Evolutionary conservation across 2,797 vertebrate genomes (phyloP), one percentile per base, ranked within the genome.

Genomic region (Dicrostonyx torquatus): DNA sequence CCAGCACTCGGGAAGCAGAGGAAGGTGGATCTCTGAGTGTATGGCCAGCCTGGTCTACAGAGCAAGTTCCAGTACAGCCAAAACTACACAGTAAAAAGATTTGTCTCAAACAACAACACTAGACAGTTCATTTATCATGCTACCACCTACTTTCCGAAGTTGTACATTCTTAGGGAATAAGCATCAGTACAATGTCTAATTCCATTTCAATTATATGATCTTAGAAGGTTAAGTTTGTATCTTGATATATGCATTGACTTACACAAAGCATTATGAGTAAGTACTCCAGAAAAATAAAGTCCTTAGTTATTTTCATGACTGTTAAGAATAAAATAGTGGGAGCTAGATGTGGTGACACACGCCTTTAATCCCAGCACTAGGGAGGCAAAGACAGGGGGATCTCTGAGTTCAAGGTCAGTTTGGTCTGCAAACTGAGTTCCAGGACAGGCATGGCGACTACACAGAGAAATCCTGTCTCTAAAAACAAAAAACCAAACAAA

Each of bases 201-300:
- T 90, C 29, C 24, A 82, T 95, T 93, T 79, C 20, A 62, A 45
- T 37, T 84, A 91, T 40, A 0, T 45, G 37, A 82, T 72, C 17
- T 94, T 94, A 85, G 91, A 96, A 89, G 50, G 0, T 64, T 90
- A 66, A 82, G 34, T 73, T 76, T 43, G 4, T 86, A 87, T 82
- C 14, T 64, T 78, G 90, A 95, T 77, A 75, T 86, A 64, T 75
- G 2, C 26, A 70, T 48, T 29, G 76, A 48, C 5, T 7, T 45
- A 64, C 58, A 83, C 37, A 64, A 64, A 64, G 10, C 29, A 66
- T 34, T 45, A 45, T n/a, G 31, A 77, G 15, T 12, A 50, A 20
- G 1, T 45, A 40, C 8, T 89, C 37, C 4, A 79, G 79, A 7
- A 18, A 92, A 72, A 6, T n/a, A 87, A 62, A 7, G 17, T 45